Base-by-base conservation (phyloP, 2,113 vertebrate species). In the Oostethus manadensis region DNA sequence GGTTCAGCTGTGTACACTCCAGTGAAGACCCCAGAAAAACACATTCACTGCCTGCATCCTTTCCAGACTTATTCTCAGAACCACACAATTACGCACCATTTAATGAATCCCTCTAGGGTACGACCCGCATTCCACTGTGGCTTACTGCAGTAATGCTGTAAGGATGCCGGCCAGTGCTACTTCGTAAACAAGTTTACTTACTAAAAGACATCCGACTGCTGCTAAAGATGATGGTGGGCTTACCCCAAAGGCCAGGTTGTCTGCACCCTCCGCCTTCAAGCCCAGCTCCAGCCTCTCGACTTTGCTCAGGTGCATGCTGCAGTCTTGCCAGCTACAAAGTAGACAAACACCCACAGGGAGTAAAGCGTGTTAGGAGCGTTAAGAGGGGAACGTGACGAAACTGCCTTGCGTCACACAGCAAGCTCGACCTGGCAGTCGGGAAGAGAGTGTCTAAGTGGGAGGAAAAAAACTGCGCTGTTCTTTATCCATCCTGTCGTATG, bases 201-300 rank as follows among this genome's bases (percentile, higher is more conserved):
- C 16, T 10, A 16, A 46, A 16, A 46, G 13, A 16, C 17, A 46
- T 46, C 14, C 1, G 16, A 46, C 44, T 46, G 44, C 14, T n/a
- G 29, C 29, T 33, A 10, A 46, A n/a, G 13, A 54, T 10, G 23
- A 47, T 0, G 3, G 3, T 29, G 33, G 13, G 76, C 88, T 88
- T 69, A 90, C 88, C 77, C 56, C 40, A 10, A 86, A 85, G 0
- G 71, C 61, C 9, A 70, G 71, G 49, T 83, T 82, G 20, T 70
- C 46, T 0, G 68, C 68, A 14, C 71, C 81, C 14, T 70, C 65
- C 5, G 78, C 76, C 29, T 35, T 79, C 4, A 76, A 46, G 22
- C 74, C 80, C 3, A 78, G 64, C 60, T 88, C 86, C 1, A 79
- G 58, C 22, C 62, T 82, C 63, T 80, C 73, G 51, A 85, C 84